Conservation (phyloP, 2,113 vertebrate genomes). For the Trogon surrucura region DNA sequence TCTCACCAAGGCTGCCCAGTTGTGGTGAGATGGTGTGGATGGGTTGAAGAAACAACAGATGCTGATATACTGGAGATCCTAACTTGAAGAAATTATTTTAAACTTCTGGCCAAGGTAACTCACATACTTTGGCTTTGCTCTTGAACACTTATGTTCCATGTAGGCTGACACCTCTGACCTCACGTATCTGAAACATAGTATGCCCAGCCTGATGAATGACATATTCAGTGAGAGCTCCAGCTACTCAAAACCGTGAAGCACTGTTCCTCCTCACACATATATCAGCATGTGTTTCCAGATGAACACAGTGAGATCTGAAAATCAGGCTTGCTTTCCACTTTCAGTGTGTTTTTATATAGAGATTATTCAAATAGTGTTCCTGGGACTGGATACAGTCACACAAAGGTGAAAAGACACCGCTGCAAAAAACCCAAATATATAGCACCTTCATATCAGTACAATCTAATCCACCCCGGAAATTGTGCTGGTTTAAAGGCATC, state of each 20-base stretch:
- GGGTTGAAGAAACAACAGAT: background rate
- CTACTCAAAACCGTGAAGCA: background rate
- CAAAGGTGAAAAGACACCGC: background rate
- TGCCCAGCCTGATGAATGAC: background rate
- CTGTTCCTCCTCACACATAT: background rate
- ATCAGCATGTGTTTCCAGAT: accelerated
- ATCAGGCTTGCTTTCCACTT: background rate
- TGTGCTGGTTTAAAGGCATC: background rate
- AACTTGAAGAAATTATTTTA: background rate
- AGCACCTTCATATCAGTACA: background rate
- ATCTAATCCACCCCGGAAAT: background rate
- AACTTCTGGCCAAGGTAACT: background rate
- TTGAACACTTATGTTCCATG: background rate
- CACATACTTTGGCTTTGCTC: background rate
- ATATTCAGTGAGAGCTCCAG: background rate
- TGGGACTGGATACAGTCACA: background rate
- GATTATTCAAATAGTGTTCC: background rate
- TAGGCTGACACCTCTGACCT: background rate
- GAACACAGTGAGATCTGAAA: background rate
- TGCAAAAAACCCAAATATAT: accelerated
- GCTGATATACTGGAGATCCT: background rate
- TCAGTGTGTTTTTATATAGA: background rate
- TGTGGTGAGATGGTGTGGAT: background rate
- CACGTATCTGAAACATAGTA: background rate
- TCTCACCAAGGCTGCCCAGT: background rate